Evolutionary conservation across 1,140 invertebrate genomes (phyloP), one percentile per base, ranked within the genome.

Genomic region (Pseudomyrmex sp.): DNA sequence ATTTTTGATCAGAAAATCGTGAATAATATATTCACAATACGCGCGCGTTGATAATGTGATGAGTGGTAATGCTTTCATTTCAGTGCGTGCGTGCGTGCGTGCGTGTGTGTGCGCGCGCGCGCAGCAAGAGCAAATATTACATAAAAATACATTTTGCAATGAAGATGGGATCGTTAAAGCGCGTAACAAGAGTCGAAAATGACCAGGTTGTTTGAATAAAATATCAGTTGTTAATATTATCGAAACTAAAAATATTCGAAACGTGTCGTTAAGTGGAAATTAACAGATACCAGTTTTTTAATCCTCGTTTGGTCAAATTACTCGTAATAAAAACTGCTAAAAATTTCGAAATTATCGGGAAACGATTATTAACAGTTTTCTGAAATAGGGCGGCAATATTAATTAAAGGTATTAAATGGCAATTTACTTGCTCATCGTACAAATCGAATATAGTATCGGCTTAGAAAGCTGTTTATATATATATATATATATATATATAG

Each of bases 11-110:
- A 12, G 44, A 66, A 66, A 44, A n/a, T 35, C 15, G 62, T 56
- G 26, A 77, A 77, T 68, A 77, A 77, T 68, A 44, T 77, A 77
- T 77, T 35, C 48, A 35, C 26, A 76, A 77, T 77, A 66, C 48
- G 13, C 54, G 66, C 74, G 46, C 74, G 48, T 62, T 77, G 62
- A 18, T 12, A 4, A 62, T 20, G 62, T 18, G 46, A 66, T 23
- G 18, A 63, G 46, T 52, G 35, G 3, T 2, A 26, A 26, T 26
- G 26, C 65, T 79, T 59, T 65, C 74, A 48, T 79, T 79, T 79
- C 63, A 69, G 68, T 79, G 50, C 65, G 63, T 35, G 50, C 18
- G 15, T 1, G n/a, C 35, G 35, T n/a, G n/a, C n/a, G n/a, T n/a
- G n/a, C n/a, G n/a, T n/a, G n/a, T n/a, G n/a, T n/a, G 68, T 79